Conservation (phyloP, 2,888 invertebrate species). For the Catocala nupta region DNA sequence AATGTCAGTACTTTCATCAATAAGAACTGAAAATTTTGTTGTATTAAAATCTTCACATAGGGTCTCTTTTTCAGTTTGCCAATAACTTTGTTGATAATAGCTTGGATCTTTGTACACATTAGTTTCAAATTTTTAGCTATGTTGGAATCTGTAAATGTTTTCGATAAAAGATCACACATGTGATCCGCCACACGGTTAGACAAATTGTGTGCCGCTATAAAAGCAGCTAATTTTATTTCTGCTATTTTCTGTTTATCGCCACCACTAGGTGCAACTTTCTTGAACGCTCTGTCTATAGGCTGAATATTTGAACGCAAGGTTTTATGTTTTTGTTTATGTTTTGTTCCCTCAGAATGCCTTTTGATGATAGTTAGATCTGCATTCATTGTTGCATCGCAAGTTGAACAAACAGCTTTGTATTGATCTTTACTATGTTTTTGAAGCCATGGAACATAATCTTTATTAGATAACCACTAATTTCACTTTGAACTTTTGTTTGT, state of each 20-base stretch:
- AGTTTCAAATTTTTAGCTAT: constrained; percentile 16
- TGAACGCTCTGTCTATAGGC: constrained; percentile 1
- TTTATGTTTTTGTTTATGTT: constrained; percentile 1
- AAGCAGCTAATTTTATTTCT: constrained; percentile 21
- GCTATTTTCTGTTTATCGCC: constrained; percentile 15
- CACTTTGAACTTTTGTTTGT: no score
- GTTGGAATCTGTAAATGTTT: constrained; percentile 16
- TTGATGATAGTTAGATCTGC: constrained; percentile 8
- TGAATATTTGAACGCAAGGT: not conserved
- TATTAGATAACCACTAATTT: no score
- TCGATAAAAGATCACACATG: constrained; percentile 6
- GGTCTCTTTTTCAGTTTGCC: constrained; percentile 31
- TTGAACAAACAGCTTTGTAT: not conserved
- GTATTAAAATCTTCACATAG: constrained; percentile 25
- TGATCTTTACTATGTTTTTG: not conserved
- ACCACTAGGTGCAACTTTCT: not conserved
- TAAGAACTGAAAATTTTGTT: constrained; percentile 30
- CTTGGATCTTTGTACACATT: constrained; percentile 14
- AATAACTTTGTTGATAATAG: constrained; percentile 20
- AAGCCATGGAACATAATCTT: constrained; percentile 2
- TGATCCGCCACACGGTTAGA: constrained; percentile 14
- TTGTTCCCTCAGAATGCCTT: not conserved
- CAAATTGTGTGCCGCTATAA: constrained; percentile 21
- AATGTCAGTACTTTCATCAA: no score
- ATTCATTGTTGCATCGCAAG: constrained; percentile 6